These are phyloP conservation scores for Stigmatopora nigra DNA, from an alignment of 2,113 vertebrate species.

Conservation along the genomic window DNA sequence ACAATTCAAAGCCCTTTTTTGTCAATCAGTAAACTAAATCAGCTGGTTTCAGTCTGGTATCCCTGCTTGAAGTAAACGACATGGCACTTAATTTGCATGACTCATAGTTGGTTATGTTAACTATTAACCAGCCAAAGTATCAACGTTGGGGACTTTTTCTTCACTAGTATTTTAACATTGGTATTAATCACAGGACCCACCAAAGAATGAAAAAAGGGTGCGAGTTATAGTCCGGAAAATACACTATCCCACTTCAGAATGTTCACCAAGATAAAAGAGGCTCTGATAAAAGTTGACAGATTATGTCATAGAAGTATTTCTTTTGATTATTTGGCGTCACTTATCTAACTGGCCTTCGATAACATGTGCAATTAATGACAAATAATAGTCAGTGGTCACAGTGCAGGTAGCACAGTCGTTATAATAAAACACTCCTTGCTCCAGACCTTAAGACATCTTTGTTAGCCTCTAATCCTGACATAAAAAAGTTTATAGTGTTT, in stretches of 20 bases:
- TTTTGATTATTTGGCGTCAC: neutral
- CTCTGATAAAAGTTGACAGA: neutral
- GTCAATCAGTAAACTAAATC: neutral
- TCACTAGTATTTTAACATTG: neutral
- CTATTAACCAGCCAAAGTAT: slow-evolving; percentile 46
- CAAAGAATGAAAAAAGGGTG: too few species aligned
- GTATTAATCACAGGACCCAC: neutral
- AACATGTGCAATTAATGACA: neutral
- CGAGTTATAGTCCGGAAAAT: too few species aligned
- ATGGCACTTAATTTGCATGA: neutral
- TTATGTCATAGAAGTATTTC: neutral
- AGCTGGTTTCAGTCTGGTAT: neutral
- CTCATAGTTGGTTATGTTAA: slow-evolving; percentile 38
- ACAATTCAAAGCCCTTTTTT: too few species aligned
- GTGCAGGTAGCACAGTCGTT: neutral
- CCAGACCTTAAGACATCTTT: neutral
- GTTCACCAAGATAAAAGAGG: neutral
- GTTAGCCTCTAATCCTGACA: neutral
- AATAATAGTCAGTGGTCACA: neutral
- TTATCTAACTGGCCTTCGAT: neutral
- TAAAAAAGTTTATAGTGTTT: slow-evolving; percentile 2
- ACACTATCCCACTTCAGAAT: too few species aligned
- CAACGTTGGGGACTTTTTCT: slow-evolving; percentile 13
- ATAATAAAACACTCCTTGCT: slow-evolving; percentile 22
- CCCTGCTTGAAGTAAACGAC: neutral